These are phyloP conservation scores for Eonycteris spelaea DNA, from an alignment of 2,113 vertebrate genomes.

Conservation along the genomic window DNA sequence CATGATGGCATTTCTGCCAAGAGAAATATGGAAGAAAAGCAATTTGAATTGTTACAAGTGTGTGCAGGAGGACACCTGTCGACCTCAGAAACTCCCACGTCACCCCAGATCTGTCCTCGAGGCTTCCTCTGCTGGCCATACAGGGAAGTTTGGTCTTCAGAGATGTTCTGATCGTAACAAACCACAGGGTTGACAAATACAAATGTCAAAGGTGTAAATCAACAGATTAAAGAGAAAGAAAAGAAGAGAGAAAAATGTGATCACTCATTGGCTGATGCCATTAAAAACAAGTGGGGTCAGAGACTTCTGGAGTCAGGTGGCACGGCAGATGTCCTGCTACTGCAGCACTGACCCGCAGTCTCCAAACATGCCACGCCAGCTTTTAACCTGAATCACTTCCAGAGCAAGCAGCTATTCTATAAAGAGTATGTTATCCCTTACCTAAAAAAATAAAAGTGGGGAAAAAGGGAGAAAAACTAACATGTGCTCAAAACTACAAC, in stretches of 20 bases:
- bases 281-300: slow-evolving; percentile 63
- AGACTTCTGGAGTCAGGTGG: slow-evolving; percentile 56
- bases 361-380: slow-evolving; percentile 47
- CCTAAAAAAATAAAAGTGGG: slow-evolving; percentile 68
- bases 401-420: slow-evolving; percentile 72
- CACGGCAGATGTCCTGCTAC: neutral
- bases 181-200: slow-evolving; percentile 50
- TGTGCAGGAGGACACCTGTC: neutral
- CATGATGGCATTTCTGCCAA: neutral
- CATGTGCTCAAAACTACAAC: slow-evolving; percentile 87
- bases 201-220: slow-evolving; percentile 70
- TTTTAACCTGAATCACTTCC: neutral
- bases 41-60: slow-evolving; percentile 2
- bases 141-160: slow-evolving; percentile 56
- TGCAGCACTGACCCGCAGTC: slow-evolving; percentile 49
- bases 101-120: slow-evolving; percentile 33
- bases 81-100: slow-evolving; percentile 34
- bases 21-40: slow-evolving; percentile 22
- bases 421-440: slow-evolving; percentile 77
- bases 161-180: slow-evolving; percentile 29
- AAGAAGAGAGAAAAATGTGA: slow-evolving; percentile 30
- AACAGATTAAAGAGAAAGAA: slow-evolving; percentile 70
- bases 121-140: slow-evolving; percentile 38
- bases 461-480: slow-evolving; percentile 77
- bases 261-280: slow-evolving; percentile 67